phyloP scores from a whole-genome alignment of 2,888 invertebrate species.

The Phengaris arion region DNA sequence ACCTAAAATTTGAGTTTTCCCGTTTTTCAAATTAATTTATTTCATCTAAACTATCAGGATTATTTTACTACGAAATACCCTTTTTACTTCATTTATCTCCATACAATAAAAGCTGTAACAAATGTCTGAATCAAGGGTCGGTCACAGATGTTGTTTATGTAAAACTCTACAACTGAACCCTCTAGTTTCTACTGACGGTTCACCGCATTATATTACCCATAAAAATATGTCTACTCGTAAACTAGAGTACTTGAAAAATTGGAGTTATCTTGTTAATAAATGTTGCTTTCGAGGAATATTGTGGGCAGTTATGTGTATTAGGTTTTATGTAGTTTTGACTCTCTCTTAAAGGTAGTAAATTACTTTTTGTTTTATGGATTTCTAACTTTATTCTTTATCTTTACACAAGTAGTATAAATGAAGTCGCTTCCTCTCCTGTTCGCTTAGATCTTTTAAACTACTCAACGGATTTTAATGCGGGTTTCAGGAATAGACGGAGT shows the following conservation, averaged over 20 bases:
- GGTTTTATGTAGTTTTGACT: too few species aligned
- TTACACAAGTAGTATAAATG: too few species aligned
- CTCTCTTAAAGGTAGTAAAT: too few species aligned
- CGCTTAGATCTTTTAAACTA: too few species aligned
- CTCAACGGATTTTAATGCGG: too few species aligned
- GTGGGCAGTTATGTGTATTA: too few species aligned
- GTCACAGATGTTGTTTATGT: constrained; percentile 76
- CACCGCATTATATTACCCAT: constrained; percentile 25
- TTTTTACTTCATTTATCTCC: background rate
- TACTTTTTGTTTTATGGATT: too few species aligned
- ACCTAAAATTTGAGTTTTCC: too few species aligned
- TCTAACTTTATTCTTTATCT: too few species aligned
- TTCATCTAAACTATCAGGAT: background rate
- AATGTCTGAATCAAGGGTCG: constrained; percentile 44
- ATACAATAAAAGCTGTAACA: constrained; percentile 18
- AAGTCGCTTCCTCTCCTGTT: too few species aligned
- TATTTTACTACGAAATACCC: background rate
- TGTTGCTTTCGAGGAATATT: background rate
- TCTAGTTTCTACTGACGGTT: background rate
- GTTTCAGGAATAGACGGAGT: too few species aligned
- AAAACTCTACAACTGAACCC: constrained; percentile 37
- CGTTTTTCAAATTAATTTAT: background rate
- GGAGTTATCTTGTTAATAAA: constrained; percentile 1
- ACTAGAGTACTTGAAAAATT: background rate
- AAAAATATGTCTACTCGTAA: constrained; percentile 13